Conservation (phyloP, 2,113 vertebrate genomes). For the Chunga burmeisteri region DNA sequence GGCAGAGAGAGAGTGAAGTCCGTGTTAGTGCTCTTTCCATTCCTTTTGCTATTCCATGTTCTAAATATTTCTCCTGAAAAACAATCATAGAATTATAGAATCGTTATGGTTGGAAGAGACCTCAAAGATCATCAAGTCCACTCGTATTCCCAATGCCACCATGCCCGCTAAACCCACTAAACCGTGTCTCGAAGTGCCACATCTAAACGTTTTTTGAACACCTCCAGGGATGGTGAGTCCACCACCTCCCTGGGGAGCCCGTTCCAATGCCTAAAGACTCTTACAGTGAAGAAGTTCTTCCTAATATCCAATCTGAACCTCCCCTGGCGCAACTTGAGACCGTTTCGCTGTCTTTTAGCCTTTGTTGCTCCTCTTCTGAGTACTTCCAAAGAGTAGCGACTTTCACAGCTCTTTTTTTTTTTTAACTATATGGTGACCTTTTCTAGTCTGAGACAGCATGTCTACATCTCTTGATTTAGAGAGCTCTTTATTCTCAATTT, state of each 20-base stretch:
- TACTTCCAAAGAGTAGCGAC: background rate
- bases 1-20: background rate
- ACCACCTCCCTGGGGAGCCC: too few species aligned
- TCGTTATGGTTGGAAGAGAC: too few species aligned
- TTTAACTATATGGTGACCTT: background rate
- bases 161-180: too few species aligned
- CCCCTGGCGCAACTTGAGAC: too few species aligned
- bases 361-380: background rate
- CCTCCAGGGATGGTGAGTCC: too few species aligned
- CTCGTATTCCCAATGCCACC: too few species aligned
- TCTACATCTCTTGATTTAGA: background rate
- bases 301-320: too few species aligned
- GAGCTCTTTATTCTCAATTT: background rate
- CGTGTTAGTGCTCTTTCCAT: background rate
- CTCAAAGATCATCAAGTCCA: too few species aligned
- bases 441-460: background rate
- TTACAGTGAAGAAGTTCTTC: too few species aligned
- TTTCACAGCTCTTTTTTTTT: background rate
- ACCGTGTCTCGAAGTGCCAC: too few species aligned
- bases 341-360: background rate
- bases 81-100: background rate
- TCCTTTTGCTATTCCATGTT: background rate
- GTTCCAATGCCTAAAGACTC: too few species aligned
- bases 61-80: background rate
- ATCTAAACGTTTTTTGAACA: too few species aligned